phyloP scores from a whole-genome alignment of 2,797 vertebrate species.

The Luscinia luscinia region DNA sequence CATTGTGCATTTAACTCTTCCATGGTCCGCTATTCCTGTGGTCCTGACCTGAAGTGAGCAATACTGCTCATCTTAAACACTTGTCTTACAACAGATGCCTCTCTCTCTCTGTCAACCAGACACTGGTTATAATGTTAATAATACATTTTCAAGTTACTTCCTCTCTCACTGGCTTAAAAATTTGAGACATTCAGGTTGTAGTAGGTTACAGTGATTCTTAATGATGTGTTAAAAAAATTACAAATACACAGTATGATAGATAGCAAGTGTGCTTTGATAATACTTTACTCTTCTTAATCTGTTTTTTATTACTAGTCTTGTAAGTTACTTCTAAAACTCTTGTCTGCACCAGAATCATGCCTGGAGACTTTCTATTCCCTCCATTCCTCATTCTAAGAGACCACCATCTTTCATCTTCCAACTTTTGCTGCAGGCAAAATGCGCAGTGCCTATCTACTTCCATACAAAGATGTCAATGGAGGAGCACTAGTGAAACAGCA shows the following conservation, averaged over 20 bases:
- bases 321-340: neutral
- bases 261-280: neutral
- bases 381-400: neutral
- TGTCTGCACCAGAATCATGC: neutral
- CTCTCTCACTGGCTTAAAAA: neutral
- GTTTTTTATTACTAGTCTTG: neutral
- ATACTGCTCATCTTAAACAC: neutral
- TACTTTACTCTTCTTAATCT: neutral
- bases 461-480: neutral
- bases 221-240: neutral
- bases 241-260: neutral
- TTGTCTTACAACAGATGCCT: neutral
- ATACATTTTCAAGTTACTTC: neutral
- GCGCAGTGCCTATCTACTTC: neutral
- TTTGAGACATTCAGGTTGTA: neutral
- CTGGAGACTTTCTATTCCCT: neutral
- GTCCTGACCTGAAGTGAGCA: neutral
- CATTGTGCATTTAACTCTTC: neutral
- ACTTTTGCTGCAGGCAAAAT: neutral
- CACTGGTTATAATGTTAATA: neutral
- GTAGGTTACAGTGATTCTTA: neutral
- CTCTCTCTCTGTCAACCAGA: neutral
- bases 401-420: neutral
- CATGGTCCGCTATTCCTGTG: neutral
- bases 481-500: neutral